These are phyloP conservation scores for Neodontobutis hainanensis DNA, from an alignment of 2,113 vertebrate species.

Conservation along the genomic window DNA sequence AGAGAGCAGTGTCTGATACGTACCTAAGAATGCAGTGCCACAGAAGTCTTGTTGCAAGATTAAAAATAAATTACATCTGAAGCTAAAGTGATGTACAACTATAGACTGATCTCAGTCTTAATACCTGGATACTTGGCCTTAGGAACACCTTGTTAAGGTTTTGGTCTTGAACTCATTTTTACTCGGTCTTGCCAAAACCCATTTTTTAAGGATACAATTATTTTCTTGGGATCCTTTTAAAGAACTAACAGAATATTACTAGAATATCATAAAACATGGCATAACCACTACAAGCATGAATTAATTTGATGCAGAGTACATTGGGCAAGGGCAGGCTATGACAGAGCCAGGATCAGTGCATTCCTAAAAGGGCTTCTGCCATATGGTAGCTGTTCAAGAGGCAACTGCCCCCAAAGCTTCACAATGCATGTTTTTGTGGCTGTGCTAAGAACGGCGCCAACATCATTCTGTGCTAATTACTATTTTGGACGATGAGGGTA, in stretches of 20 bases:
- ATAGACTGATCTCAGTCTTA: too few species aligned
- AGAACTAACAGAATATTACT: background rate
- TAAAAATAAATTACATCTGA: too few species aligned
- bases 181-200: too few species aligned
- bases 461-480: conserved; percentile 55
- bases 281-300: conserved; percentile 28
- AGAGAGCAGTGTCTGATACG: too few species aligned
- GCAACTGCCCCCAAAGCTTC: conserved; percentile 49
- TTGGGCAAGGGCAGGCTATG: background rate
- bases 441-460: conserved; percentile 41
- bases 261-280: background rate
- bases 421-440: conserved; percentile 47
- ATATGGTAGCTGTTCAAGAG: conserved; percentile 53
- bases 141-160: too few species aligned
- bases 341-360: conserved; percentile 28
- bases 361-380: conserved; percentile 52
- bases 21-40: too few species aligned
- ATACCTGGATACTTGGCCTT: too few species aligned
- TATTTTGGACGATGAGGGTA: conserved; percentile 41
- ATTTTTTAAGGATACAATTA: background rate
- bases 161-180: too few species aligned
- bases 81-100: too few species aligned
- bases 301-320: conserved; percentile 34
- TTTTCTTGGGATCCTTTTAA: background rate
- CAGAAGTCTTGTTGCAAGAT: too few species aligned